phyloP scores from a whole-genome alignment of 2,113 vertebrate species.

The Pomatorhinus ruficollis region DNA sequence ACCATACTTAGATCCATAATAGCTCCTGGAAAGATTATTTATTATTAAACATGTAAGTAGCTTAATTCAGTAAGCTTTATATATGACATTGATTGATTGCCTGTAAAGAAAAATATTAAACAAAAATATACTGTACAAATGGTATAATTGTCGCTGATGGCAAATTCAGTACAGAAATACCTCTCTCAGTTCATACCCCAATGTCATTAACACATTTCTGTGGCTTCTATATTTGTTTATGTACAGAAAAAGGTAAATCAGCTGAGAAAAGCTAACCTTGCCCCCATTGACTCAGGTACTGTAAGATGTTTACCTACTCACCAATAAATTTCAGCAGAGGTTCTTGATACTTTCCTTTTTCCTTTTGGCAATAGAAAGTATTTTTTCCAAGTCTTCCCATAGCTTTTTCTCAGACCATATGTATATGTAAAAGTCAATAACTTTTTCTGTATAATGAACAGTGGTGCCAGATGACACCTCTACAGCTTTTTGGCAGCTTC shows the following conservation, averaged over 20 bases:
- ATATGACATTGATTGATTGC: background rate
- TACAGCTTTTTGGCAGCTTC: background rate
- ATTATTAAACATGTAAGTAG: slow-evolving; percentile 43
- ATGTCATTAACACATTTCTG: background rate
- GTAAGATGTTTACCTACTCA: background rate
- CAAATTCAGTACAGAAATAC: slow-evolving; percentile 16
- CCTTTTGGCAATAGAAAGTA: background rate
- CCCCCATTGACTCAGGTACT: background rate
- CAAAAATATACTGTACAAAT: slow-evolving; percentile 34
- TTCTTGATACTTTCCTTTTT: background rate
- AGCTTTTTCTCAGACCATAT: background rate
- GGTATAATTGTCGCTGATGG: slow-evolving; percentile 27
- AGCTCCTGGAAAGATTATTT: slow-evolving; percentile 42
- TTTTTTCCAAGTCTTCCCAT: background rate
- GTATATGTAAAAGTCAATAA: background rate
- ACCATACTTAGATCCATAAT: slow-evolving; percentile 37
- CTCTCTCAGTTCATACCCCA: background rate
- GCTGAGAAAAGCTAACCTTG: background rate
- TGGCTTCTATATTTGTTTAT: background rate
- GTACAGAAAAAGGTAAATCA: background rate
- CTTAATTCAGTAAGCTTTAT: slow-evolving; percentile 36
- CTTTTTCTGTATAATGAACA: background rate
- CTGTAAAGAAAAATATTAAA: slow-evolving; percentile 19
- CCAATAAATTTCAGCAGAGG: background rate
- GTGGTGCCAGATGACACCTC: background rate